Conservation (phyloP, 2,888 invertebrate genomes). For the Pantelozetes paolii region DNA sequence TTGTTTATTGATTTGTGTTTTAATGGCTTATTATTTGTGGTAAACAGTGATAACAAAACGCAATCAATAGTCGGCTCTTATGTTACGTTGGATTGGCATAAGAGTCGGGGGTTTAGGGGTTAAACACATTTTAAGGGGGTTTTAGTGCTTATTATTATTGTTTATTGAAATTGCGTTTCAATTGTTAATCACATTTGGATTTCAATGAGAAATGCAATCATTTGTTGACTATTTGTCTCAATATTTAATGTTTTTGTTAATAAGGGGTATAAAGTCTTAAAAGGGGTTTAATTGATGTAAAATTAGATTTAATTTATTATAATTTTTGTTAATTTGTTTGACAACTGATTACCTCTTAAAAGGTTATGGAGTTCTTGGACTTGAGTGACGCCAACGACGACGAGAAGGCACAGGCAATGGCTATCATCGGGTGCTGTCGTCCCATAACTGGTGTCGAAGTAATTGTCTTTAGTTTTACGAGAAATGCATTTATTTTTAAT, state of each 20-base stretch:
- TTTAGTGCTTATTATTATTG: too few species aligned
- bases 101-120: neutral
- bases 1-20: neutral
- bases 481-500: neutral
- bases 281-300: too few species aligned
- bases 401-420: constrained; percentile 63
- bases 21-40: neutral
- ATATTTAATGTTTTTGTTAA: too few species aligned
- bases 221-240: neutral
- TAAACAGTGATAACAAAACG: neutral
- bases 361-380: constrained; percentile 65
- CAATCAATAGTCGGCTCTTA: neutral
- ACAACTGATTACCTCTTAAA: neutral
- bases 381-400: constrained; percentile 67
- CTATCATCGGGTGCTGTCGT: constrained; percentile 55
- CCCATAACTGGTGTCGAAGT: constrained; percentile 37
- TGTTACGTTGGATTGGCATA: neutral
- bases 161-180: neutral
- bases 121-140: neutral
- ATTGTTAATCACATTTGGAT: too few species aligned
- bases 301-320: neutral
- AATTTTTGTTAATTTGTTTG: neutral
- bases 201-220: too few species aligned
- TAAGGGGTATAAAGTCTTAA: too few species aligned
- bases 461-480: too few species aligned